phyloP scores from a whole-genome alignment of 2,113 vertebrate genomes.

The Alaudala cheleensis region DNA sequence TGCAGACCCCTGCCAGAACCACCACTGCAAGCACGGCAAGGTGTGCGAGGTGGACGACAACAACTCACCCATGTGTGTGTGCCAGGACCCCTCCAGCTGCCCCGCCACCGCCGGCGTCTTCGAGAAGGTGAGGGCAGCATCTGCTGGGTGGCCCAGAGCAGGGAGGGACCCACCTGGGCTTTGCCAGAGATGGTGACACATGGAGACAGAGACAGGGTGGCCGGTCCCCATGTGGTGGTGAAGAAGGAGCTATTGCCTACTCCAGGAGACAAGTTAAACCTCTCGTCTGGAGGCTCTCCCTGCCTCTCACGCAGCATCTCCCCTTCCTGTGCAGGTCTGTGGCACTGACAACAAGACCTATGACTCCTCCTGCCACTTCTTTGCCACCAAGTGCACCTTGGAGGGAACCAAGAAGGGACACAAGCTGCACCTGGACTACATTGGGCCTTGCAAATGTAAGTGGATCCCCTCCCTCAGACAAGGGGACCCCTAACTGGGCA shows the following conservation, averaged over 20 bases:
- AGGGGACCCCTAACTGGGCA: neutral
- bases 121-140: conserved; percentile 84
- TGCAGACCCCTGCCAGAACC: conserved; percentile 91
- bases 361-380: conserved; percentile 96
- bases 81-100: conserved; percentile 94
- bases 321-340: conserved; percentile 80
- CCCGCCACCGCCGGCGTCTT: conserved; percentile 82
- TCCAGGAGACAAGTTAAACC: neutral
- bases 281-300: neutral
- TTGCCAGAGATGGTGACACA: neutral
- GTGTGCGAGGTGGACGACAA: conserved; percentile 93
- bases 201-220: neutral
- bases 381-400: conserved; percentile 95
- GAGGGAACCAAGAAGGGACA: conserved; percentile 99
- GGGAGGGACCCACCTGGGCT: neutral
- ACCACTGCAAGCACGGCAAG: conserved; percentile 98
- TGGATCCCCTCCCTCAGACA: neutral
- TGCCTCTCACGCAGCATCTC: neutral
- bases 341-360: conserved; percentile 99
- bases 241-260: neutral
- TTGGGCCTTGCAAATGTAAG: conserved; percentile 98
- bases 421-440: conserved; percentile 98
- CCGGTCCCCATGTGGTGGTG: neutral
- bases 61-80: conserved; percentile 96
- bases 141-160: neutral